phyloP scores from a whole-genome alignment of 2,113 vertebrate genomes.

The Hippocampus zosterae region DNA sequence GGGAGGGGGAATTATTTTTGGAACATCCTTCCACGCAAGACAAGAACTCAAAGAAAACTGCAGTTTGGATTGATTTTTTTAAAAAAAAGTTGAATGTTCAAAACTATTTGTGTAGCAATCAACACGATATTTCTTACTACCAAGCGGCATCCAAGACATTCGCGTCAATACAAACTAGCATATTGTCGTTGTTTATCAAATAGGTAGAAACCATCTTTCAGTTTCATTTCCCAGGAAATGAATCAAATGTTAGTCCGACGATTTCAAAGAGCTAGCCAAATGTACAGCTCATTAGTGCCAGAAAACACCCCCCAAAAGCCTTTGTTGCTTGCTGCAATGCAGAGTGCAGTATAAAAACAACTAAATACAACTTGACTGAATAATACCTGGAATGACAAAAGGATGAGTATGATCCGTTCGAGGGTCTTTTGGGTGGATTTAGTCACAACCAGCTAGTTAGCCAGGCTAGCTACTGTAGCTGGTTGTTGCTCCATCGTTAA shows the following conservation, averaged over 20 bases:
- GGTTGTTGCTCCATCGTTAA: too few relatives aligned
- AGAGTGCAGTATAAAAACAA: too few relatives aligned
- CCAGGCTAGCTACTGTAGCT: too few relatives aligned
- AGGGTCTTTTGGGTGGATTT: too few relatives aligned
- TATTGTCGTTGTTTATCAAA: background rate
- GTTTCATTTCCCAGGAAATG: background rate
- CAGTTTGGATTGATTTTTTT: background rate
- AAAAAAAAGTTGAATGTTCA: background rate
- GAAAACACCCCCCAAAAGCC: too few relatives aligned
- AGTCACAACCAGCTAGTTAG: too few relatives aligned
- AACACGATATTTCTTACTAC: background rate
- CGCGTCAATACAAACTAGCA: too few relatives aligned
- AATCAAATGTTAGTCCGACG: background rate
- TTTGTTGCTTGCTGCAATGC: background rate
- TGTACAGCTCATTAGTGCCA: too few relatives aligned
- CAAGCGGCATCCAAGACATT: too few relatives aligned
- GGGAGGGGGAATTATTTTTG: background rate
- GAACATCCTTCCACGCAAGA: background rate
- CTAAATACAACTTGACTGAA: background rate
- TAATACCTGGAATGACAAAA: background rate
- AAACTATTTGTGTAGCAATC: background rate
- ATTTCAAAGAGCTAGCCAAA: too few relatives aligned
- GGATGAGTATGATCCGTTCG: background rate
- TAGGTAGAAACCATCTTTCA: background rate
- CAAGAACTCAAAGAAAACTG: background rate